phyloP scores from a whole-genome alignment of 2,113 vertebrate genomes.

The Hymenochirus boettgeri region DNA sequence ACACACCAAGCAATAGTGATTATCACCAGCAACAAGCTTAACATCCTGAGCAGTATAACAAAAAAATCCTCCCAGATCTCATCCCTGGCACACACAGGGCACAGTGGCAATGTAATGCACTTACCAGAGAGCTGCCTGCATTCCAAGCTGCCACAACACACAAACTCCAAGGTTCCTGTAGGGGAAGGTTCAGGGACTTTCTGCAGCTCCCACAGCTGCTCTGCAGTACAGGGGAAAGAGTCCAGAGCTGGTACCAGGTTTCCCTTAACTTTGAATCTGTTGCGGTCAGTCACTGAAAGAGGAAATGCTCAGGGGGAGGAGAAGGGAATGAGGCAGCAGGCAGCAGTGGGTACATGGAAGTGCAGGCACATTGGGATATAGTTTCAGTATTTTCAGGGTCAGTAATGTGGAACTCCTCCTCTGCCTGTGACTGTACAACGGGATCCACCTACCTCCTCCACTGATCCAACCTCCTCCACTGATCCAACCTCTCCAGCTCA shows the following conservation, averaged over 20 bases:
- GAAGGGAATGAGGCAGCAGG: conserved; percentile 13
- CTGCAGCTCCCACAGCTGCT: background rate
- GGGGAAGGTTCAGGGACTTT: conserved; percentile 15
- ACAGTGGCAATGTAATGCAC: too few species aligned
- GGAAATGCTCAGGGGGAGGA: conserved; percentile 25
- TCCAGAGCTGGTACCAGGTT: background rate
- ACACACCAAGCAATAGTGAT: too few species aligned
- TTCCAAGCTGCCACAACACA: too few species aligned
- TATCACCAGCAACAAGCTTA: too few species aligned
- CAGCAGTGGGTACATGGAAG: conserved; percentile 13
- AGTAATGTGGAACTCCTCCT: conserved; percentile 15
- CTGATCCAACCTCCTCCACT: background rate
- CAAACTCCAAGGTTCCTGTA: background rate
- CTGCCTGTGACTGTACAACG: conserved; percentile 21
- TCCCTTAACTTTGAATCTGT: background rate
- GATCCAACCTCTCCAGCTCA: background rate
- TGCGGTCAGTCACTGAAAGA: conserved; percentile 18
- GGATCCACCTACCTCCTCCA: conserved; percentile 14
- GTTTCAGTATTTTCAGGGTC: conserved; percentile 30
- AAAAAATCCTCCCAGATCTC: too few species aligned
- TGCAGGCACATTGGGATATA: conserved; percentile 31
- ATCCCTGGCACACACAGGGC: too few species aligned
- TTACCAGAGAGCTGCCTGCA: too few species aligned
- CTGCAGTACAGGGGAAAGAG: background rate
- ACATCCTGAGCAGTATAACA: too few species aligned